These are phyloP conservation scores for Etheostoma spectabile DNA, from an alignment of 2,113 vertebrate genomes.

Conservation along the genomic window DNA sequence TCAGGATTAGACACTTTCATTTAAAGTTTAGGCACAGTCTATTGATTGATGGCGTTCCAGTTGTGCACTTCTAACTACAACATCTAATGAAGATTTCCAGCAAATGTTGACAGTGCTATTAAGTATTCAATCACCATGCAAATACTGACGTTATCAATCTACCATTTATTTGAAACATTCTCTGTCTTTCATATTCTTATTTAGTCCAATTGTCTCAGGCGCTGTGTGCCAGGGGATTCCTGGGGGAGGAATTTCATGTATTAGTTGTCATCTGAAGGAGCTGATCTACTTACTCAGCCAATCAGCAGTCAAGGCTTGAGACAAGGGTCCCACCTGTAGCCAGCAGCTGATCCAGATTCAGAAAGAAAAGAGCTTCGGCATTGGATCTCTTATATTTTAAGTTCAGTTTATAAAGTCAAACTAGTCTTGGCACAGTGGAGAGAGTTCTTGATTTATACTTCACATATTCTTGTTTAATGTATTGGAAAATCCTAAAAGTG, in stretches of 20 bases:
- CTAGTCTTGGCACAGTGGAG: not conserved
- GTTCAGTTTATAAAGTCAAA: not conserved
- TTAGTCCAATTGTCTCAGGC: constrained; percentile 61
- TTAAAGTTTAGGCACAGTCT: not conserved
- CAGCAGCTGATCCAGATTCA: constrained; percentile 69
- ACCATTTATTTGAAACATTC: constrained; percentile 47
- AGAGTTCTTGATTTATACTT: not conserved
- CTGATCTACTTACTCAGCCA: constrained; percentile 81
- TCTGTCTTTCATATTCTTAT: constrained; percentile 30
- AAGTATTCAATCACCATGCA: constrained; percentile 21
- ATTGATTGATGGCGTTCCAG: not conserved
- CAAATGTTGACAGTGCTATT: constrained; percentile 11
- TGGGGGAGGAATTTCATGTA: constrained; percentile 71
- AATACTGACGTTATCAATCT: constrained; percentile 12
- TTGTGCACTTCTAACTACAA: constrained; percentile 6
- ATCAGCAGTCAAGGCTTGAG: constrained; percentile 69
- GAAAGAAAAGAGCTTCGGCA: constrained; percentile 19
- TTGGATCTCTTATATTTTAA: not conserved
- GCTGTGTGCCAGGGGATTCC: constrained; percentile 53
- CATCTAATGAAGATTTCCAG: not conserved
- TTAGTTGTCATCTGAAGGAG: constrained; percentile 75
- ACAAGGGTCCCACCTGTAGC: constrained; percentile 67
- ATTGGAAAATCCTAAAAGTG: constrained; percentile 6
- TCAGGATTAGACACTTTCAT: constrained; percentile 2
- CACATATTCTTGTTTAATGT: not conserved